A percentile compares a stretch with the other conserved stretches of the same genome.
Conservation (phyloP, 2,888 invertebrate genomes). For the Eubasilissa splendida region DNA sequence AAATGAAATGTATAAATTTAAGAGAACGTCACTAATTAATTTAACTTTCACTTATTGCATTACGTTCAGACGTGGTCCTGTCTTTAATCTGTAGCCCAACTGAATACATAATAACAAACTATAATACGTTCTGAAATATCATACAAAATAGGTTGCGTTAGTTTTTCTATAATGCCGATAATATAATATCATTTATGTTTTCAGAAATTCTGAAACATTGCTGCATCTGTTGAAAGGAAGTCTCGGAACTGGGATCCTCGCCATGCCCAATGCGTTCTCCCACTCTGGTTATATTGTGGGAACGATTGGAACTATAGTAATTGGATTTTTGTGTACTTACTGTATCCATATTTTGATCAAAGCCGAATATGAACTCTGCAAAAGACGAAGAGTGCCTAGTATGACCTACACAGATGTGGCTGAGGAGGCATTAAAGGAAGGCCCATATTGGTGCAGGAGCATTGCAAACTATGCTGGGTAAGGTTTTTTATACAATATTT, state of each 20-base stretch:
- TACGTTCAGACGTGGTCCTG: constrained; percentile 13
- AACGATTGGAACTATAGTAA: constrained; percentile 83
- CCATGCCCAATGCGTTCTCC: constrained; percentile 90
- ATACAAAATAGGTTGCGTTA: not conserved
- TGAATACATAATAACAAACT: too few species aligned
- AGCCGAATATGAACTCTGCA: constrained; percentile 77
- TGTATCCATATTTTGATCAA: constrained; percentile 92
- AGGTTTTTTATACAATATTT: constrained; percentile 60
- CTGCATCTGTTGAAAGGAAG: constrained; percentile 92
- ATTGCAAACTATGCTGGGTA: constrained; percentile 80
- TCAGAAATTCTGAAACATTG: constrained; percentile 84
- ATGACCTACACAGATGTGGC: constrained; percentile 88
- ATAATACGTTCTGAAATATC: not conserved
- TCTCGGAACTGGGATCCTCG: constrained; percentile 92
- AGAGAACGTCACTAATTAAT: not conserved
- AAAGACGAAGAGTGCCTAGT: constrained; percentile 74
- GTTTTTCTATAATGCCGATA: not conserved
- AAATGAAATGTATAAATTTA: not conserved
- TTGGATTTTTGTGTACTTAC: constrained; percentile 93
- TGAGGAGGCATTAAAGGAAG: constrained; percentile 83
- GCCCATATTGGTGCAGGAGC: constrained; percentile 78
- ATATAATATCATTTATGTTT: constrained; percentile 23
- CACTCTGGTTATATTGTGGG: constrained; percentile 89
- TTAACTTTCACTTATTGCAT: constrained; percentile 25
- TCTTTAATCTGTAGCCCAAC: too few species aligned